Evolutionary conservation across 1,140 invertebrate species (phyloP).

Genomic region (Pantala flavescens): DNA sequence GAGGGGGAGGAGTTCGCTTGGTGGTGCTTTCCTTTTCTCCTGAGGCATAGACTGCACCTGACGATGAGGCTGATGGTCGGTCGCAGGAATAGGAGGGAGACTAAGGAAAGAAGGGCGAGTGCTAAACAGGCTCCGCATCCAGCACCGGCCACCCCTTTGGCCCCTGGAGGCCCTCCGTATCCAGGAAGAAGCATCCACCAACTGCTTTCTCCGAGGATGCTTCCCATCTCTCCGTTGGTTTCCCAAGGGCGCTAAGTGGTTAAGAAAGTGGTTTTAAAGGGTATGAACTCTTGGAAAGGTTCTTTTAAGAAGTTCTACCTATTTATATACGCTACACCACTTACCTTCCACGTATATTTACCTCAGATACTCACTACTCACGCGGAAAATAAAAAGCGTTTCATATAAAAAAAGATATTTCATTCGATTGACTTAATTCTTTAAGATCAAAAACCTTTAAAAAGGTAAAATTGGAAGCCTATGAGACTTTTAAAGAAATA

Average conservation of each 20-base stretch:
- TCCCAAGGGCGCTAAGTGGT: constrained; percentile 22
- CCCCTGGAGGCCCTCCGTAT: neutral
- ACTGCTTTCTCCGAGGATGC: neutral
- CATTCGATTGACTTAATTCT: too few species aligned
- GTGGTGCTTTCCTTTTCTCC: neutral
- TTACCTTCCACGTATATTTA: too few species aligned
- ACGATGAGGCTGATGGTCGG: neutral
- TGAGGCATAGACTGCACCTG: neutral
- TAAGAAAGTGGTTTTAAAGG: constrained; percentile 24
- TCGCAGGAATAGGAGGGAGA: constrained; percentile 35
- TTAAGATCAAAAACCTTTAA: too few species aligned
- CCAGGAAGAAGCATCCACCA: neutral
- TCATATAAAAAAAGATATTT: too few species aligned
- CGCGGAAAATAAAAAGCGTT: too few species aligned
- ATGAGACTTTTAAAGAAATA: too few species aligned
- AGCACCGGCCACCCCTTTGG: constrained; percentile 41
- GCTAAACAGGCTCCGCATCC: constrained; percentile 49
- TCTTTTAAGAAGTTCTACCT: too few species aligned
- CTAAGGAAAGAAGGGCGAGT: constrained; percentile 42
- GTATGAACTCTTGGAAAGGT: neutral
- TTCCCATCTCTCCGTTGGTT: neutral
- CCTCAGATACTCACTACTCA: too few species aligned
- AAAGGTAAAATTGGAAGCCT: too few species aligned
- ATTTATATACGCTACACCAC: too few species aligned
- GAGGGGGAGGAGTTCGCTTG: neutral